Evolutionary conservation across 2,888 invertebrate species (phyloP), one percentile per base, ranked within the genome.

Genomic region (Druceiella hillmani): DNA sequence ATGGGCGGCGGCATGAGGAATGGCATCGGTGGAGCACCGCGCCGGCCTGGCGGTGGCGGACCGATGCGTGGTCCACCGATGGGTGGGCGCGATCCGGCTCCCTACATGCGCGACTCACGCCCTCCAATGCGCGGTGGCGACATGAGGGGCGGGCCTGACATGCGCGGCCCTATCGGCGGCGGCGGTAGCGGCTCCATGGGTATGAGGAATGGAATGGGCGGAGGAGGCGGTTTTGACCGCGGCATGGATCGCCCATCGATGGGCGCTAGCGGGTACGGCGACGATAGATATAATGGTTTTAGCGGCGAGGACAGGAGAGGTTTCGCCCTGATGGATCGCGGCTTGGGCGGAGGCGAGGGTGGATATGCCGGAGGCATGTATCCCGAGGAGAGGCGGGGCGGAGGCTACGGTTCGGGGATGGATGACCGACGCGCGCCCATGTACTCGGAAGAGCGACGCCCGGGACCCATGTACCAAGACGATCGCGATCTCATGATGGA

Each of bases 181-280:
- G 74, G 74, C 28, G 73, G 74, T 13, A 65, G 70, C 47, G n/a
- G n/a, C n/a, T n/a, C n/a, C n/a, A 67, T 62, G 55, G 64, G 61
- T 20, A 54, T 56, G 57, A 43, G 54, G 35, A 54, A 54, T 39
- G 56, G 65, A 22, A 57, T 59, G 57, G 55, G 56, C 17, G 52
- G 59, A 42, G 58, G 57, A 13, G 40, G 43, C 15, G 42, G 50
- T 7, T 64, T 63, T 52, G 66, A 64, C 35, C 62, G 66, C 44
- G 54, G 55, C 17, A 54, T 55, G 20, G 68, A 61, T 34, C 50
- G 63, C 6, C 33, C 43, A 4, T 17, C 29, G 24, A 57, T 61
- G n/a, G 54, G 51, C 20, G 46, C 47, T 41, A 53, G 50, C 38
- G 56, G 51, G 10, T 56, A 54, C 32, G 66, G 66, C 43, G 70